Conservation (phyloP, 2,797 vertebrate genomes). For the Etheostoma nigrum region DNA sequence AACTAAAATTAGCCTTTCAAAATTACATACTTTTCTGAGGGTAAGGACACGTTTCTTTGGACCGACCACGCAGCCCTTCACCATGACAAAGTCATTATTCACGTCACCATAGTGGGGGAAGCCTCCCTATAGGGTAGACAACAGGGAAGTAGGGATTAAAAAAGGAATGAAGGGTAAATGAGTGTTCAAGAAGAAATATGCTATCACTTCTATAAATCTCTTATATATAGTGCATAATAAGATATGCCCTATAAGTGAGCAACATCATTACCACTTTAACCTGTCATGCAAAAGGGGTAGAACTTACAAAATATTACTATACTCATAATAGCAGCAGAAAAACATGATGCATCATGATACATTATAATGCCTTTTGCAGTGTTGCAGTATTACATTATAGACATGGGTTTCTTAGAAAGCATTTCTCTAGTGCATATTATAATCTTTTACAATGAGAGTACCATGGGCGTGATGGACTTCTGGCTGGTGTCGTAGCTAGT, state of each 20-base stretch:
- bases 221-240: not conserved
- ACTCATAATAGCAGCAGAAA: not conserved
- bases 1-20: not conserved
- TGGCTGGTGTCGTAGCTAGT: constrained; percentile 91
- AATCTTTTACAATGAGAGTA: constrained; percentile 62
- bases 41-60: constrained; percentile 93
- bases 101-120: constrained; percentile 94
- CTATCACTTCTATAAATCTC: not conserved
- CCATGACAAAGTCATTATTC: constrained; percentile 94
- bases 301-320: not conserved
- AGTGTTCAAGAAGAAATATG: not conserved
- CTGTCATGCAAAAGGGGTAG: not conserved
- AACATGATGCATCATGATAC: not conserved
- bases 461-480: constrained; percentile 93
- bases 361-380: not conserved
- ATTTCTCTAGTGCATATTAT: not conserved
- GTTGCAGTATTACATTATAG: not conserved
- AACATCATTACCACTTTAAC: not conserved
- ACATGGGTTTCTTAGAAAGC: not conserved
- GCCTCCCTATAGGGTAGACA: constrained; percentile 84
- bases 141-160: not conserved
- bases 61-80: constrained; percentile 94
- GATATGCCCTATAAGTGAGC: not conserved
- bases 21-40: constrained; percentile 89
- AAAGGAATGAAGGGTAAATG: not conserved